Conservation (phyloP, 2,888 invertebrate genomes). For the Mesorhabditis belari region DNA sequence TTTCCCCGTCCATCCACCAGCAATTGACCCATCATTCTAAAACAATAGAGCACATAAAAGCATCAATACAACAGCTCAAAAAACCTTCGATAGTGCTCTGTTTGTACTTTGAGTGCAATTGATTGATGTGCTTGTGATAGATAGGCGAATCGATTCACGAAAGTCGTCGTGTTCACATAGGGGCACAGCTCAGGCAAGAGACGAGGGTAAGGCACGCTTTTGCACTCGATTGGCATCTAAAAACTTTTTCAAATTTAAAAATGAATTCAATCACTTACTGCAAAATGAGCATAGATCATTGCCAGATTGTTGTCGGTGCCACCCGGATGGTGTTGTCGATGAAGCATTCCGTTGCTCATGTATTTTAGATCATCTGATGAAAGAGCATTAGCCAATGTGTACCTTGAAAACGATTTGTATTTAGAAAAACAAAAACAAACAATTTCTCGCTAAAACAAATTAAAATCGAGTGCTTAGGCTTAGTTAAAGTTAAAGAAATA, state of each 20-base stretch:
- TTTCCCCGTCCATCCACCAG: conserved; percentile 59
- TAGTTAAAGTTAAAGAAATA: background rate
- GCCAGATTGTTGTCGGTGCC: conserved; percentile 61
- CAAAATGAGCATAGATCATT: conserved; percentile 42
- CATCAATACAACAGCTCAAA: too few relatives aligned
- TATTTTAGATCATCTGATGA: conserved; percentile 16
- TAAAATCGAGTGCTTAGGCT: too few relatives aligned
- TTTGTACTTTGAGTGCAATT: conserved; percentile 69
- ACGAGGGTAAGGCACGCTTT: conserved; percentile 1
- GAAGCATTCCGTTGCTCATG: conserved; percentile 49
- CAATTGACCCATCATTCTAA: conserved; percentile 22
- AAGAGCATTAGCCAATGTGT: conserved; percentile 22
- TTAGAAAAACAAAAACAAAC: too few relatives aligned
- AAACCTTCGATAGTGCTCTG: conserved; percentile 49
- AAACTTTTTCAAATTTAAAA: background rate
- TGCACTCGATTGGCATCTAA: conserved; percentile 20
- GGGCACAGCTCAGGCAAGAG: too few relatives aligned
- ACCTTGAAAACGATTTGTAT: too few relatives aligned
- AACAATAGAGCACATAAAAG: too few relatives aligned
- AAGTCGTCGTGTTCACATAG: conserved; percentile 9
- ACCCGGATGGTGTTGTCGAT: conserved; percentile 78
- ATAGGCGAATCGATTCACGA: conserved; percentile 34
- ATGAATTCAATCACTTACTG: conserved; percentile 14
- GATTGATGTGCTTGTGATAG: conserved; percentile 80
- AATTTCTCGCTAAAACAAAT: too few relatives aligned